These are phyloP conservation scores for Dolichomitus sp. DNA, from an alignment of 2,888 invertebrate genomes.

Conservation along the genomic window DNA sequence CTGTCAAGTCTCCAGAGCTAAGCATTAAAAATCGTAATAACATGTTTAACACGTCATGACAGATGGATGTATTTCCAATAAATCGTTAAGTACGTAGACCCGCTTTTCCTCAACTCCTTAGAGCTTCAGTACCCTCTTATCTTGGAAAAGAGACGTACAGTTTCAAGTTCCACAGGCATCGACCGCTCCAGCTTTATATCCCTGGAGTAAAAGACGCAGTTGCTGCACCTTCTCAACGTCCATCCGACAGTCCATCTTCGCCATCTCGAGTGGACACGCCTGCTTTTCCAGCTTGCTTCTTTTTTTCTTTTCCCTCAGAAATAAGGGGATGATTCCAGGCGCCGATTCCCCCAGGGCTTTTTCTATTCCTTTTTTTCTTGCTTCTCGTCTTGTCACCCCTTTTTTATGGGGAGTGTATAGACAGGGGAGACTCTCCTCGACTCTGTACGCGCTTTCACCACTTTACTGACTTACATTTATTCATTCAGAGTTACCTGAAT, in stretches of 20 bases:
- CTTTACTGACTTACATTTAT: slow-evolving; percentile 29
- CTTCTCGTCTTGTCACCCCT: neutral
- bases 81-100: slow-evolving; percentile 12
- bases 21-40: neutral
- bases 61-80: slow-evolving; percentile 15
- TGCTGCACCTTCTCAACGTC: slow-evolving; percentile 18
- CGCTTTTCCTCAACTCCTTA: slow-evolving; percentile 8
- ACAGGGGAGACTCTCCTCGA: neutral
- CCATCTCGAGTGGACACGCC: neutral
- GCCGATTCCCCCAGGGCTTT: slow-evolving; percentile 20
- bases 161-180: neutral
- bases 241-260: slow-evolving; percentile 19
- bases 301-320: slow-evolving; percentile 4
- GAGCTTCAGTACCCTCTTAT: neutral
- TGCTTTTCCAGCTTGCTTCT: neutral
- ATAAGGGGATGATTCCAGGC: slow-evolving; percentile 1
- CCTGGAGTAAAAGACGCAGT: slow-evolving; percentile 14
- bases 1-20: neutral
- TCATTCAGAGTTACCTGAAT: slow-evolving; percentile 27
- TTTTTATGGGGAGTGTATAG: neutral
- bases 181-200: slow-evolving; percentile 22
- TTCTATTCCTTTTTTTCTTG: slow-evolving; percentile 10
- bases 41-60: slow-evolving; percentile 1
- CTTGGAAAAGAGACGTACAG: slow-evolving; percentile 8
- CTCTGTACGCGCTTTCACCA: slow-evolving; percentile 15